phyloP scores from a whole-genome alignment of 2,888 invertebrate species.

The Lucinisca nassula region DNA sequence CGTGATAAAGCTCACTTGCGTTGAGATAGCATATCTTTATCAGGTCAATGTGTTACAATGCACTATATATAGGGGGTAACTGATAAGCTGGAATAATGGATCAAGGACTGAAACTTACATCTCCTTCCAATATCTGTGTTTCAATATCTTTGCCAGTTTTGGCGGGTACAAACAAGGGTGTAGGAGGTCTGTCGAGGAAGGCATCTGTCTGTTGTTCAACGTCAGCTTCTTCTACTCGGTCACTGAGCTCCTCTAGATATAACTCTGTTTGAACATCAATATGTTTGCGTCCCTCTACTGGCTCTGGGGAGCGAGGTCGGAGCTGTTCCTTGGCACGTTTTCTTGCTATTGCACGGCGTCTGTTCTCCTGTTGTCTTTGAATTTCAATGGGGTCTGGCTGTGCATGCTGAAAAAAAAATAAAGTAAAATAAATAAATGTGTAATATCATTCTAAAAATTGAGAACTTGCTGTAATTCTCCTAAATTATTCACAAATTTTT shows the following conservation, averaged over 20 bases:
- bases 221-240: slow-evolving; percentile 91
- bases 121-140: slow-evolving; percentile 97
- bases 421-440: background rate
- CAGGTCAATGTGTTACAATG: too few relatives aligned
- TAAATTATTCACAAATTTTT: too few relatives aligned
- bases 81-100: too few relatives aligned
- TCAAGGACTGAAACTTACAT: slow-evolving; percentile 91
- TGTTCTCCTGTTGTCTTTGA: slow-evolving; percentile 90
- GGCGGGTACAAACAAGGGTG: slow-evolving; percentile 93
- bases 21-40: too few relatives aligned
- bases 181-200: slow-evolving; percentile 94
- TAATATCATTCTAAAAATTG: too few relatives aligned
- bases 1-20: too few relatives aligned
- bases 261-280: slow-evolving; percentile 96
- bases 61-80: too few relatives aligned
- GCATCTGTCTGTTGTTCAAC: slow-evolving; percentile 96
- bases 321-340: slow-evolving; percentile 91
- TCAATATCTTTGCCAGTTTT: slow-evolving; percentile 94
- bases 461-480: too few relatives aligned
- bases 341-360: slow-evolving; percentile 93
- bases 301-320: slow-evolving; percentile 92
- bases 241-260: slow-evolving; percentile 94
- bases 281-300: slow-evolving; percentile 94
- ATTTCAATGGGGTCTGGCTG: slow-evolving; percentile 89
- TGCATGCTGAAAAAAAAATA: slow-evolving; percentile 89